phyloP scores from a whole-genome alignment of 2,888 invertebrate genomes.

The Rhyacophila evoluta region DNA sequence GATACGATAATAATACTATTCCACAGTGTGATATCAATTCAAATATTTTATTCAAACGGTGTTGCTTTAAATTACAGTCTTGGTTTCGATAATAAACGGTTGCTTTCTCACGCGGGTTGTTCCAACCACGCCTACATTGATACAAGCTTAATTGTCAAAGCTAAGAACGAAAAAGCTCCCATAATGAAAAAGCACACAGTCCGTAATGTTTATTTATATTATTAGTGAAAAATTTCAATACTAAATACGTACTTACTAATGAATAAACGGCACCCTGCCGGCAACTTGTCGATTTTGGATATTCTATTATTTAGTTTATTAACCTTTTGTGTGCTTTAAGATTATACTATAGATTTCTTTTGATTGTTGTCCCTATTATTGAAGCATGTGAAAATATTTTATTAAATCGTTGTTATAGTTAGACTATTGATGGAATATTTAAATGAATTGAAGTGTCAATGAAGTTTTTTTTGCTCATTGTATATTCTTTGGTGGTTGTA shows the following conservation, averaged over 20 bases:
- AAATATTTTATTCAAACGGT: not conserved
- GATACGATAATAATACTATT: conserved; percentile 23
- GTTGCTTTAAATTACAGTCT: conserved; percentile 48
- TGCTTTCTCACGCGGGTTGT: conserved; percentile 52
- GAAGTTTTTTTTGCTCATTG: not conserved
- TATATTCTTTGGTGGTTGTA: no score
- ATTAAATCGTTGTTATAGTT: not conserved
- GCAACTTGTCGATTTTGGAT: conserved; percentile 45
- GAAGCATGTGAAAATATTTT: conserved; percentile 23
- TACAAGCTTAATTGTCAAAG: not conserved
- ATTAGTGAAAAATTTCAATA: conserved; percentile 30
- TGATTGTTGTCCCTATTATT: not conserved
- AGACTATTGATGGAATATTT: not conserved
- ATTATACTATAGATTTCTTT: not conserved
- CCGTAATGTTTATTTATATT: conserved; percentile 34
- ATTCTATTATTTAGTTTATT: not conserved
- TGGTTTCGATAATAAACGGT: conserved; percentile 51
- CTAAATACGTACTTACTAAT: conserved; percentile 26
- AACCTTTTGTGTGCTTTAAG: not conserved
- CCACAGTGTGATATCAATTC: conserved; percentile 30
- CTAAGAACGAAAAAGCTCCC: not conserved
- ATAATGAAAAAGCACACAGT: conserved; percentile 23
- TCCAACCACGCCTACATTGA: conserved; percentile 32
- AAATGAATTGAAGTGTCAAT: not conserved
- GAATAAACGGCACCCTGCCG: conserved; percentile 42